Conservation (phyloP, 2,113 vertebrate genomes). For the Strigops habroptila region DNA sequence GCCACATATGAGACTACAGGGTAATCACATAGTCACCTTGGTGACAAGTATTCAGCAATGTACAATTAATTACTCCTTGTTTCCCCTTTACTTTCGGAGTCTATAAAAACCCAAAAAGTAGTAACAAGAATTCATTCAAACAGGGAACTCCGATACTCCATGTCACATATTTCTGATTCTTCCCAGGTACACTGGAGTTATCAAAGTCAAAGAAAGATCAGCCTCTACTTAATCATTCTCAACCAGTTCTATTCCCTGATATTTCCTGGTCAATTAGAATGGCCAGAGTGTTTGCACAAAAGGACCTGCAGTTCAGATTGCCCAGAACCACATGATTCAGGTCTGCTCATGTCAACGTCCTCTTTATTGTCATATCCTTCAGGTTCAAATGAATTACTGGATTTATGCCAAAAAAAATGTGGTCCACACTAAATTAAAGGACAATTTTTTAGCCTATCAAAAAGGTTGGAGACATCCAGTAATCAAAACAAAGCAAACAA, state of each 20-base stretch:
- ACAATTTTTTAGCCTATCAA: background rate
- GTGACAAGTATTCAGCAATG: background rate
- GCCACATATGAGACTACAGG: background rate
- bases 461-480: background rate
- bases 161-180: background rate
- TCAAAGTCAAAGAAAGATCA: background rate
- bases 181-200: background rate
- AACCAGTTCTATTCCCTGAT: background rate
- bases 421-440: background rate
- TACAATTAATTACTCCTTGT: background rate
- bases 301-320: background rate
- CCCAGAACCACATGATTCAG: background rate
- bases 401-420: background rate
- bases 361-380: background rate
- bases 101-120: background rate
- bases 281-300: background rate
- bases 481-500: background rate
- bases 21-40: background rate
- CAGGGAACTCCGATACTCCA: background rate
- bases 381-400: background rate
- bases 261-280: background rate
- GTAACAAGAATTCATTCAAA: background rate
- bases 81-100: background rate
- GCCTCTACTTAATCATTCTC: background rate
- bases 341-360: background rate